A percentile compares a stretch with the other conserved stretches of the same genome.
Conservation (phyloP, 2,888 invertebrate species). For the Gastracanthus pulcherrimus region DNA sequence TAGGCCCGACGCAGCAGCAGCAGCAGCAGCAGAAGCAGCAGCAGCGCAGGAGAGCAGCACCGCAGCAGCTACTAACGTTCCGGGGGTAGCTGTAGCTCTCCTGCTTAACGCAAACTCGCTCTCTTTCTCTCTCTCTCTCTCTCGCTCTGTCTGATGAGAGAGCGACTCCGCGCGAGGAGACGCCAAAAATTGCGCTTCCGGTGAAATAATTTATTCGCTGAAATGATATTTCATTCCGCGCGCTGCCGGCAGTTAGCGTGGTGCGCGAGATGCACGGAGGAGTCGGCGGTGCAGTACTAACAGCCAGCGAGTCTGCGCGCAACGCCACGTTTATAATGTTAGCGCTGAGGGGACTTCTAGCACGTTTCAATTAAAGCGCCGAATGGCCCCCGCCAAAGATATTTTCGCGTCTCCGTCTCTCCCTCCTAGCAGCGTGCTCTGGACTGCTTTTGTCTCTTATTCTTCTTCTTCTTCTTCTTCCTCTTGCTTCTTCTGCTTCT, state of each 20-base stretch:
- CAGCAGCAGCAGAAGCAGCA: slow-evolving; percentile 25
- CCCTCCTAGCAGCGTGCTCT: neutral
- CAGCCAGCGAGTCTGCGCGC: neutral
- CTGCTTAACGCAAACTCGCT: slow-evolving; percentile 40
- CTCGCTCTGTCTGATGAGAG: slow-evolving; percentile 10
- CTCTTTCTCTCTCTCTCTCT: slow-evolving; percentile 7
- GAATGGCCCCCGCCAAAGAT: slow-evolving; percentile 28
- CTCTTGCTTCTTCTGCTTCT: neutral
- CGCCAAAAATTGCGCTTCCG: slow-evolving; percentile 55
- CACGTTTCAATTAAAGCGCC: slow-evolving; percentile 53
- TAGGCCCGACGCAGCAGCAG: slow-evolving; percentile 62
- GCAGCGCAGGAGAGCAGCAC: neutral
- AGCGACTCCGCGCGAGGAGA: neutral
- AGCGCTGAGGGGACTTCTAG: neutral
- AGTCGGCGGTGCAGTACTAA: neutral
- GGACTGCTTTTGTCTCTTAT: neutral
- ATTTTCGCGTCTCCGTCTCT: slow-evolving; percentile 27
- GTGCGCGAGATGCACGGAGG: neutral
- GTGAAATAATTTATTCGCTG: slow-evolving; percentile 54
- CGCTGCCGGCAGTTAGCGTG: neutral
- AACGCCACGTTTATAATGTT: slow-evolving; percentile 47
- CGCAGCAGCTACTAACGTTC: too few relatives aligned
- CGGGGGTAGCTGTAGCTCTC: neutral
- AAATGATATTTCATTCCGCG: slow-evolving; percentile 55
- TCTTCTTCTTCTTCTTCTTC: neutral